A percentile compares a stretch with the other conserved stretches of the same genome.
phyloP scores from a whole-genome alignment of 2,888 invertebrate genomes.

The Bellardia pandia region DNA sequence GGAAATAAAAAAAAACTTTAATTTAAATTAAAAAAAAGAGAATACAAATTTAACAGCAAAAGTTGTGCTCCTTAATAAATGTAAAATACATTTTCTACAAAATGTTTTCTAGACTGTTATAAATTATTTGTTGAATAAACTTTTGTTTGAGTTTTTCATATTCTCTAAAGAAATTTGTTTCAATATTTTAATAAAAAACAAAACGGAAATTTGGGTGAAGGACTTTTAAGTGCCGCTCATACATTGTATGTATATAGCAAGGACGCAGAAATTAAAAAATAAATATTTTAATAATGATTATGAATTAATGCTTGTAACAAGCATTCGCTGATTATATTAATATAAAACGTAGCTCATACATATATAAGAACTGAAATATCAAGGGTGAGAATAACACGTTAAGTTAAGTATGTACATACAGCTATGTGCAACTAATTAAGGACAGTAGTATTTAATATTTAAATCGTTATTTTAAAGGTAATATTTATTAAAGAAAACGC shows the following conservation, averaged over 20 bases:
- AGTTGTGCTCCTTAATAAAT: neutral
- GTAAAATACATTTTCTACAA: neutral
- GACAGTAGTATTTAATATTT: too few species aligned
- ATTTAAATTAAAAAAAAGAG: neutral
- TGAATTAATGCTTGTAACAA: too few species aligned
- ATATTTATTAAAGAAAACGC: too few species aligned
- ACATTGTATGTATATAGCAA: constrained; percentile 22
- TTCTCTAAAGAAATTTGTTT: constrained; percentile 13
- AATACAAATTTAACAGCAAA: neutral
- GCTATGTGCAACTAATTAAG: too few species aligned
- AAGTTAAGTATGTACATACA: too few species aligned
- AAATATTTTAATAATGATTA: too few species aligned
- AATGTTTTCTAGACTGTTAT: neutral
- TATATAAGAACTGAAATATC: too few species aligned
- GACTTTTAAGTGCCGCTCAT: constrained; percentile 7
- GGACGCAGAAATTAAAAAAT: constrained; percentile 5
- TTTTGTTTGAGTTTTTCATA: constrained; percentile 26
- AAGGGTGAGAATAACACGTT: too few species aligned
- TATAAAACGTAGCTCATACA: too few species aligned
- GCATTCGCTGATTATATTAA: too few species aligned
- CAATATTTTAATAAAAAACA: constrained; percentile 20
- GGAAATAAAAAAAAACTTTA: constrained; percentile 12
- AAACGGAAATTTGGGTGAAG: constrained; percentile 50
- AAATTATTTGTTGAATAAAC: constrained; percentile 23
- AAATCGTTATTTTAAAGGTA: too few species aligned